These are phyloP conservation scores for Drosophila mojavensis DNA, from an alignment of 1,140 invertebrate genomes.

Conservation along the genomic window DNA sequence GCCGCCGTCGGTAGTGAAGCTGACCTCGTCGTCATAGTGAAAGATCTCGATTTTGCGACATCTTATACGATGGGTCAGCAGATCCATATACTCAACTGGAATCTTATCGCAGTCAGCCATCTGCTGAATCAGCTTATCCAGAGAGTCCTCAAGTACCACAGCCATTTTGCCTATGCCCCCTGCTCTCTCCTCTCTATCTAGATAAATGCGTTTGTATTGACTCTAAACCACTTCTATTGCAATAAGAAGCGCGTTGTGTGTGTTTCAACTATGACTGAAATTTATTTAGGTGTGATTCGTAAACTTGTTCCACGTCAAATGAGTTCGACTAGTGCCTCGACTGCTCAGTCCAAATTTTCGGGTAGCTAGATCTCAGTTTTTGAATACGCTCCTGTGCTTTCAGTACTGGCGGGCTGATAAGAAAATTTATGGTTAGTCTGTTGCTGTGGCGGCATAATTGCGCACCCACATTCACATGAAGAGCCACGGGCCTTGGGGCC, in stretches of 20 bases:
- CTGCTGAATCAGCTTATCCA: slow-evolving; percentile 10
- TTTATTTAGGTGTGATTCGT: background rate
- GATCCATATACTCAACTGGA: slow-evolving; percentile 46
- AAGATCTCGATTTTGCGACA: slow-evolving; percentile 56
- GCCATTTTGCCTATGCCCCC: background rate
- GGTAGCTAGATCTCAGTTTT: background rate
- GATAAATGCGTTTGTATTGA: background rate
- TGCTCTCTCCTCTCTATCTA: background rate
- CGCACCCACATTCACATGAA: slow-evolving; percentile 67
- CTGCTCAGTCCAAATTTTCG: background rate
- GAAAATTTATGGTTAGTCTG: slow-evolving; percentile 76
- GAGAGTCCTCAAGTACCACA: background rate
- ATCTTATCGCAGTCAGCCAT: slow-evolving; percentile 33
- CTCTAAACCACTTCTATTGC: background rate
- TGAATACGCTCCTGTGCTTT: slow-evolving; percentile 52
- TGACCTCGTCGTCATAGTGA: slow-evolving; percentile 49
- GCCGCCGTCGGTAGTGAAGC: slow-evolving; percentile 30
- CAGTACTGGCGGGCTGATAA: slow-evolving; percentile 54
- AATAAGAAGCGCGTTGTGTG: background rate
- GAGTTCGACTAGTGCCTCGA: background rate
- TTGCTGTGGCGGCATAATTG: slow-evolving; percentile 78
- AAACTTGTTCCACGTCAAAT: background rate
- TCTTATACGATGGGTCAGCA: slow-evolving; percentile 33
- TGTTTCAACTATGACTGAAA: slow-evolving; percentile 8
- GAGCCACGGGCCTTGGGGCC: slow-evolving; percentile 53